Conservation (phyloP, 2,888 invertebrate genomes). For the Blomia tropicalis region DNA sequence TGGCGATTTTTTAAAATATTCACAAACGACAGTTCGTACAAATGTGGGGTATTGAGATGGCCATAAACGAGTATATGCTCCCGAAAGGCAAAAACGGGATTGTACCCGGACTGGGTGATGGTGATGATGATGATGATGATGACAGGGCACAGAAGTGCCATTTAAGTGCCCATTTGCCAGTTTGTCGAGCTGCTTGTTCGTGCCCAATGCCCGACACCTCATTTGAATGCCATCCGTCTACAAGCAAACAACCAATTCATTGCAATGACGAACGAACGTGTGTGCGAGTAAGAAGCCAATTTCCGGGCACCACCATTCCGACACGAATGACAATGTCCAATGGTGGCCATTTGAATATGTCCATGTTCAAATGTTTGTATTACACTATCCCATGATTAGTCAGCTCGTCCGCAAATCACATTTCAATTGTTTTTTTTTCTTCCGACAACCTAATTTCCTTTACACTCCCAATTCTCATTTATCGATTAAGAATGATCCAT, state of each 20-base stretch:
- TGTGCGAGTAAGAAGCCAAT: slow-evolving; percentile 1
- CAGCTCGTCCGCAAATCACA: background rate
- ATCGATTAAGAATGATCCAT: too few species aligned
- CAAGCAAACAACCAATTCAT: background rate
- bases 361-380: background rate
- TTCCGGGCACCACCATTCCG: slow-evolving; percentile 4
- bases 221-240: slow-evolving; percentile 7
- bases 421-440: background rate
- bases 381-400: background rate
- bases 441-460: too few species aligned
- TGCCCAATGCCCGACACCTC: slow-evolving; percentile 10
- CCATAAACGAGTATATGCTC: background rate
- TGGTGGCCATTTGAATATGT: slow-evolving; percentile 9
- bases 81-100: background rate
- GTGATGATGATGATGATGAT: background rate
- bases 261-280: too few species aligned
- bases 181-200: background rate
- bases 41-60: background rate
- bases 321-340: background rate
- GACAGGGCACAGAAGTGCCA: slow-evolving; percentile 15
- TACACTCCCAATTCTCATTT: too few species aligned
- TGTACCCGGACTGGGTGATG: background rate
- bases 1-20: slow-evolving; percentile 1
- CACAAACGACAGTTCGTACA: background rate
- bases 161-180: slow-evolving; percentile 12